Conservation (phyloP, 2,888 invertebrate species). For the Metellina segmentata region DNA sequence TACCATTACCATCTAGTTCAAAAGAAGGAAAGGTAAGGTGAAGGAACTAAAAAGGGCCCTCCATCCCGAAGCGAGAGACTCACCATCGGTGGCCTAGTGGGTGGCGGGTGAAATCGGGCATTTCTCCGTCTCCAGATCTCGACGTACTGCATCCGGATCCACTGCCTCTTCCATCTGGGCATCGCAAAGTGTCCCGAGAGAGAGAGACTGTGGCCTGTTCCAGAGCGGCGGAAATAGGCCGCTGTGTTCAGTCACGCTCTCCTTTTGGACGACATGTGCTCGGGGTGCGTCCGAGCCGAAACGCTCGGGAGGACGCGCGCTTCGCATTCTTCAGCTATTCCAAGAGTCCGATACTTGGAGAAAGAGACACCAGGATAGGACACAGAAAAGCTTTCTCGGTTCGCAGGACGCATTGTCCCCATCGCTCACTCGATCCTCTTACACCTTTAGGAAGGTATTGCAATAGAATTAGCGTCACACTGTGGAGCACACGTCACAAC, state of each 20-base stretch:
- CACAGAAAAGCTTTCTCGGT: no score
- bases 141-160: constrained; percentile 60
- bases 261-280: background rate
- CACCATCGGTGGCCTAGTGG: constrained; percentile 19
- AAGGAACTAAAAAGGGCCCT: no score
- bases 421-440: no score
- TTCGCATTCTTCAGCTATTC: background rate
- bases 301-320: background rate
- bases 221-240: constrained; percentile 27
- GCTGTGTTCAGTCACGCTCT: background rate
- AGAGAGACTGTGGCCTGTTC: no score
- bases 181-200: background rate
- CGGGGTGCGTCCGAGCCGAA: background rate
- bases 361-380: no score
- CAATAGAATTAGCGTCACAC: no score
- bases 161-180: constrained; percentile 61
- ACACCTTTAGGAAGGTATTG: no score
- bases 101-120: constrained; percentile 33
- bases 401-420: no score
- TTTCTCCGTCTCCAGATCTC: constrained; percentile 53
- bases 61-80: background rate
- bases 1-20: no score
- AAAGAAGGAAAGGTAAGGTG: no score
- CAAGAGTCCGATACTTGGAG: background rate
- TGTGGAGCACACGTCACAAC: no score